Base-by-base conservation (phyloP, 2,113 vertebrate genomes). In the Oryzias curvinotus region DNA sequence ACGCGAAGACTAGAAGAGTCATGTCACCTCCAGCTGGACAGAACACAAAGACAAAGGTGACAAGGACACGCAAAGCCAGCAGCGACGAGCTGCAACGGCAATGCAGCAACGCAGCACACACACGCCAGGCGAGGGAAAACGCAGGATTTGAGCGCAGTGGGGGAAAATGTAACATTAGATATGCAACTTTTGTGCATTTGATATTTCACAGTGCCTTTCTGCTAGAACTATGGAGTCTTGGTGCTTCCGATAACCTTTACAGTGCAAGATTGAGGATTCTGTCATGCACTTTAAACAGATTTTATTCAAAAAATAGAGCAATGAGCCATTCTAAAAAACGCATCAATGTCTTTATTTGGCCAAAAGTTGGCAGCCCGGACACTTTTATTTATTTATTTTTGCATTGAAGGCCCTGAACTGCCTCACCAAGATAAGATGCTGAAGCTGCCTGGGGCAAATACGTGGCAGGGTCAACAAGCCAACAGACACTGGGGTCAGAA, bases 1-100 rank as follows among this genome's bases (percentile, higher is more conserved):
- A 75, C 81, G 77, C 75, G 81, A 84, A 81, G 80, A 90, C 56
- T 56, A 76, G 75, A 77, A 57, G 76, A 78, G 80, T 48, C 67
- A 49, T 82, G 85, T 88, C 88, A 84, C 83, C 83, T 85, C 85
- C 86, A 88, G 86, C 83, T 90, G 88, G 82, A 73, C 76, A 54
- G 44, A 69, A 46, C 78, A 73, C 70, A 65, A 81, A 85, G 80
- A 80, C 72, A 59, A 81, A 79, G 83, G 86, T 85, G 77, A 88
- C 88, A 88, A 76, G 84, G 85, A 78, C 87, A 63, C 70, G 26
- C 49, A 5, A 65, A 67, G 75, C 73, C 73, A 62, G 57, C 73
- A 5, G 59, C 56, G 26, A 58, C 66, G 42, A 60, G 45, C 18
- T 17, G 61, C 65, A 57, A 61, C 63, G 54, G 63, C 57, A 67